These are phyloP conservation scores for Melanostigma gelatinosum DNA, from an alignment of 2,113 vertebrate species.

Conservation along the genomic window DNA sequence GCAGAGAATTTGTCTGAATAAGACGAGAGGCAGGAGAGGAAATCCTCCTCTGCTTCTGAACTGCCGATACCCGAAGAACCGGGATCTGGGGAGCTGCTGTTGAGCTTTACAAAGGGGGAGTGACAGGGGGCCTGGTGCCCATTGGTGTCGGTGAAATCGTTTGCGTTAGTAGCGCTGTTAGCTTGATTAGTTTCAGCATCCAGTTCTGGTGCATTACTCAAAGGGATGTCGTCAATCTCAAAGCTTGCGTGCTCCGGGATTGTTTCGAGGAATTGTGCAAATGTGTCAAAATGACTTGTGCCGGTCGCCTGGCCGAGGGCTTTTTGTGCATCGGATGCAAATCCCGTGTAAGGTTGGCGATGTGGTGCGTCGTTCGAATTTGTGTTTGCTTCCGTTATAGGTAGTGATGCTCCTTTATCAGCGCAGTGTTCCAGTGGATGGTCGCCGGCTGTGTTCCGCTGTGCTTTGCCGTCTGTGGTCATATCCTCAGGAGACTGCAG, in stretches of 20 bases:
- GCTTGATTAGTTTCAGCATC: conserved; percentile 21
- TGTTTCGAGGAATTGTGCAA: conserved; percentile 57
- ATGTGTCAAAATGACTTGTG: conserved; percentile 30
- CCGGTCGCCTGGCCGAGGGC: not conserved
- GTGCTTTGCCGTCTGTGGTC: conserved; percentile 32
- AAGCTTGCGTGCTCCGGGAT: conserved; percentile 59
- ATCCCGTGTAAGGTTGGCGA: conserved; percentile 14
- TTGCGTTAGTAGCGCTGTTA: conserved; percentile 35
- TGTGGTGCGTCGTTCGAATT: conserved; percentile 21
- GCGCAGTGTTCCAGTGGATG: conserved; percentile 27
- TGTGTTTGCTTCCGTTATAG: conserved; percentile 3
- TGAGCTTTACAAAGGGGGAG: conserved; percentile 2
- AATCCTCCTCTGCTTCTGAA: conserved; percentile 64
- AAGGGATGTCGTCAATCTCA: conserved; percentile 18
- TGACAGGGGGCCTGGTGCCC: not conserved
- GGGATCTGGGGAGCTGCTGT: conserved; percentile 59
- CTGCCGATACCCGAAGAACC: conserved; percentile 67
- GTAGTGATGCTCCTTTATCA: conserved; percentile 16
- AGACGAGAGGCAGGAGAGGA: conserved; percentile 64
- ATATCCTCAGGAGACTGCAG: conserved; percentile 74
- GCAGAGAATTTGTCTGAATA: conserved; percentile 65
- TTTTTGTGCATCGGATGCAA: conserved; percentile 2
- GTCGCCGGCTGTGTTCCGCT: conserved; percentile 20
- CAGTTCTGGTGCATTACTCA: conserved; percentile 14
- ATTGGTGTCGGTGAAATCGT: conserved; percentile 29